phyloP scores from a whole-genome alignment of 2,113 vertebrate genomes.

The Nothobranchius kuhntae region DNA sequence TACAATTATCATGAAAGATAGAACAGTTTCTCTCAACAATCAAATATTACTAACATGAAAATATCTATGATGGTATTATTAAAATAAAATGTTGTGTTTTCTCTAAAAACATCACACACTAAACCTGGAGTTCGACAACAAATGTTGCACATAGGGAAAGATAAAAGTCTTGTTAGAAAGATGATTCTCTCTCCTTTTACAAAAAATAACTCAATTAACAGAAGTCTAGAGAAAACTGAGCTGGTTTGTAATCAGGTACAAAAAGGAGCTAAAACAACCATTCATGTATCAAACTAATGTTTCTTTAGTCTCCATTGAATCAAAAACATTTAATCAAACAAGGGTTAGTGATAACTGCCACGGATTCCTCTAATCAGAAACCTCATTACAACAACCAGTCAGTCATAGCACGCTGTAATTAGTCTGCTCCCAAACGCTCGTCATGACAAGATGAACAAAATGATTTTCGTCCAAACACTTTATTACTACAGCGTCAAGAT shows the following conservation, averaged over 20 bases:
- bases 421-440: conserved; percentile 12
- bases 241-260: not conserved
- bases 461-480: conserved; percentile 8
- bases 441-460: conserved; percentile 21
- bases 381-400: conserved; percentile 17
- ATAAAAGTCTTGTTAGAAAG: not conserved
- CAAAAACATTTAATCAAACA: conserved; percentile 15
- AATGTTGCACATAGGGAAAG: not conserved
- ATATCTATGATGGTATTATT: too few species aligned
- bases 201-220: too few species aligned
- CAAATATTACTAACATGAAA: too few species aligned
- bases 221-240: not conserved
- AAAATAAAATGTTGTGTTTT: too few species aligned
- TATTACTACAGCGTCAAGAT: too few species aligned
- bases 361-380: conserved; percentile 12
- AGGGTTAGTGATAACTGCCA: not conserved
- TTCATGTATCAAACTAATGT: not conserved
- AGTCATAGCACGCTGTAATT: conserved; percentile 14
- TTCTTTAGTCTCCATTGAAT: not conserved
- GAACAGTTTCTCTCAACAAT: too few species aligned
- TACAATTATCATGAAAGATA: too few species aligned
- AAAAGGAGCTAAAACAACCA: not conserved
- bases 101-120: too few species aligned
- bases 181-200: too few species aligned
- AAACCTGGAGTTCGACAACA: too few species aligned